Evolutionary conservation across 1,140 invertebrate species (phyloP).

Genomic region (Teleogryllus occipitalis): DNA sequence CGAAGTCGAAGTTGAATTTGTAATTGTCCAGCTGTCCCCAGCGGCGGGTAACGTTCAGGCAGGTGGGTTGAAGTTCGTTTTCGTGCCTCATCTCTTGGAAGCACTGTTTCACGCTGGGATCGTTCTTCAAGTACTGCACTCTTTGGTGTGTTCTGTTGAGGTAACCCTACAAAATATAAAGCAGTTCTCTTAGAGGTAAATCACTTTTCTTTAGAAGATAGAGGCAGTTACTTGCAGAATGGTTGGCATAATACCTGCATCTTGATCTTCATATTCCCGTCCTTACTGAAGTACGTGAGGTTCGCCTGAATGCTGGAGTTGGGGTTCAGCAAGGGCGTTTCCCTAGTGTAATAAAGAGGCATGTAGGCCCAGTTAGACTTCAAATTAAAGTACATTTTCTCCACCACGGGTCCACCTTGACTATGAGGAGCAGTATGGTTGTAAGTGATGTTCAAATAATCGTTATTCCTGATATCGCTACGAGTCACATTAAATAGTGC

Average conservation of each 20-base stretch:
- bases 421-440: not conserved
- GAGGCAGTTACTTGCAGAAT: too few relatives aligned
- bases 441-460: not conserved
- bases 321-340: conserved; percentile 41
- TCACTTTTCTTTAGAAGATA: not conserved
- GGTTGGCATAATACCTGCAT: not conserved
- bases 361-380: conserved; percentile 27
- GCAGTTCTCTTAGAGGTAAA: too few relatives aligned
- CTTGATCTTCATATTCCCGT: conserved; percentile 24
- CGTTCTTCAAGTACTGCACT: not conserved
- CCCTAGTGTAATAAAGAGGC: conserved; percentile 40
- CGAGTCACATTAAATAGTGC: not conserved
- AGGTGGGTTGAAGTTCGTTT: conserved; percentile 41
- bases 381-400: not conserved
- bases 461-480: conserved; percentile 20
- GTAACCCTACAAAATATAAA: not conserved
- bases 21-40: conserved; percentile 42
- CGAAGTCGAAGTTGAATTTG: conserved; percentile 37
- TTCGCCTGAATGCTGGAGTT: conserved; percentile 39
- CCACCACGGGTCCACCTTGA: not conserved
- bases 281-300: conserved; percentile 34
- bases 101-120: conserved; percentile 38
- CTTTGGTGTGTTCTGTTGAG: not conserved
- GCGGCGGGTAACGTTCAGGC: conserved; percentile 41
- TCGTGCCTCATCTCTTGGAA: conserved; percentile 40